Evolutionary conservation across 1,140 invertebrate species (phyloP).

Genomic region (Lanistes nyassanus): DNA sequence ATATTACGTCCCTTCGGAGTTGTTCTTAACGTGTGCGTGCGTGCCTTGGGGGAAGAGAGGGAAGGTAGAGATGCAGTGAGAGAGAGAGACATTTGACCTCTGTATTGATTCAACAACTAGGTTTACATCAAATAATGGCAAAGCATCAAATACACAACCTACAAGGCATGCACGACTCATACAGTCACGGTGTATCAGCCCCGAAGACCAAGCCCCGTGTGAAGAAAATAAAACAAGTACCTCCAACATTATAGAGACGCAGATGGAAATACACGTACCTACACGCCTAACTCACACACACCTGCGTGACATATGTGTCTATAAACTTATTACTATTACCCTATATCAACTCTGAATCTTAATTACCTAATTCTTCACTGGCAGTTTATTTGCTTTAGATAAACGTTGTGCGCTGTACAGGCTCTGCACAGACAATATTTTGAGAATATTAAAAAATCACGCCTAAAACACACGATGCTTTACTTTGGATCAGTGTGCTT

Average conservation of each 20-base stretch:
- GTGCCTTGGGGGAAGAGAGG: too few relatives aligned
- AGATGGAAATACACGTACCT: neutral
- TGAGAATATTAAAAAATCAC: neutral
- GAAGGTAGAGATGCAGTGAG: too few relatives aligned
- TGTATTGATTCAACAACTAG: too few relatives aligned
- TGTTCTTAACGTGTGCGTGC: too few relatives aligned
- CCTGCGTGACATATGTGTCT: too few relatives aligned
- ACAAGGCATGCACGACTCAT: too few relatives aligned
- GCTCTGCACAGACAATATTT: neutral
- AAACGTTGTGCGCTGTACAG: neutral
- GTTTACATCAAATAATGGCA: too few relatives aligned
- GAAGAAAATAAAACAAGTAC: neutral
- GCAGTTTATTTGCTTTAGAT: neutral
- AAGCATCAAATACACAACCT: too few relatives aligned
- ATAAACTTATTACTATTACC: neutral
- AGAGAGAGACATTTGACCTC: too few relatives aligned
- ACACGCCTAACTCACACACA: conserved; percentile 7
- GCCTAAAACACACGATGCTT: too few relatives aligned
- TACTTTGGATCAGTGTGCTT: too few relatives aligned
- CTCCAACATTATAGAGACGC: neutral
- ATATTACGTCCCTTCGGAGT: too few relatives aligned
- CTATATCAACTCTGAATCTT: neutral
- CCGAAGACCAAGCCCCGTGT: neutral
- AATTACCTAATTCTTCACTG: neutral
- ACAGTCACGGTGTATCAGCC: neutral